phyloP scores from a whole-genome alignment of 1,140 invertebrate genomes.

The Polypedilum vanderplanki region DNA sequence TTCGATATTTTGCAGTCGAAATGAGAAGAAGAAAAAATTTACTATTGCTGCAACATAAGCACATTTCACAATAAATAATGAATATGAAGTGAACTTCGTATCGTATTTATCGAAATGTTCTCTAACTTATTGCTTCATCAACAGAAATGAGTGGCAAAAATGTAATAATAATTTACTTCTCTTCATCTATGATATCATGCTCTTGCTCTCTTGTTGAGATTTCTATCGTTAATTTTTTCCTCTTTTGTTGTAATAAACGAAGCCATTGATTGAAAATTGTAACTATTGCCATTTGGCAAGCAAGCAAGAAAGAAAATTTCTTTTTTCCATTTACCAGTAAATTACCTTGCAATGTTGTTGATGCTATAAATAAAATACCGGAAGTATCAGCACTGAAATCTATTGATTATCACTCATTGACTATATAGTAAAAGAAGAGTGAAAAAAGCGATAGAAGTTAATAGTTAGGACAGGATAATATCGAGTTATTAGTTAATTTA shows the following conservation, averaged over 20 bases:
- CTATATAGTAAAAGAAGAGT: not conserved
- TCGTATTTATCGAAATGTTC: slow-evolving; percentile 5
- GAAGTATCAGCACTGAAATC: slow-evolving; percentile 1
- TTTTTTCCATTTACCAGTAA: not conserved
- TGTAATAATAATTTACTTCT: slow-evolving; percentile 26
- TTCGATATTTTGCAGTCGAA: not conserved
- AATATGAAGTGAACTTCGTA: slow-evolving; percentile 9
- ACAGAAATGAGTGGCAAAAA: not conserved
- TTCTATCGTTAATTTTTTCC: slow-evolving; percentile 24
- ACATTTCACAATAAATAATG: slow-evolving; percentile 3
- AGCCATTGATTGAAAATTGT: not conserved
- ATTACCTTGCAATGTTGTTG: not conserved
- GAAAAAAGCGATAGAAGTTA: not conserved
- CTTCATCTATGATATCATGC: not conserved
- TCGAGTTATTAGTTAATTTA: not conserved
- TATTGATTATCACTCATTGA: slow-evolving; percentile 6
- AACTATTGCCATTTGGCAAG: slow-evolving; percentile 8
- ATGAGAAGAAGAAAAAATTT: not conserved
- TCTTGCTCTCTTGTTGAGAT: not conserved
- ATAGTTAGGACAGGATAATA: not conserved
- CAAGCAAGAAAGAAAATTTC: not conserved
- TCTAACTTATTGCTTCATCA: slow-evolving; percentile 5
- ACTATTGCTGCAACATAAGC: not conserved
- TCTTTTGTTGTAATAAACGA: slow-evolving; percentile 21
- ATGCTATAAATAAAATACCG: slow-evolving; percentile 1